A percentile compares a stretch with the other conserved stretches of the same genome.
Evolutionary conservation across 30 jellyfish, hydroid and myxozoan genomes (phyloP).

Genomic region (Hydra vulgaris): DNA sequence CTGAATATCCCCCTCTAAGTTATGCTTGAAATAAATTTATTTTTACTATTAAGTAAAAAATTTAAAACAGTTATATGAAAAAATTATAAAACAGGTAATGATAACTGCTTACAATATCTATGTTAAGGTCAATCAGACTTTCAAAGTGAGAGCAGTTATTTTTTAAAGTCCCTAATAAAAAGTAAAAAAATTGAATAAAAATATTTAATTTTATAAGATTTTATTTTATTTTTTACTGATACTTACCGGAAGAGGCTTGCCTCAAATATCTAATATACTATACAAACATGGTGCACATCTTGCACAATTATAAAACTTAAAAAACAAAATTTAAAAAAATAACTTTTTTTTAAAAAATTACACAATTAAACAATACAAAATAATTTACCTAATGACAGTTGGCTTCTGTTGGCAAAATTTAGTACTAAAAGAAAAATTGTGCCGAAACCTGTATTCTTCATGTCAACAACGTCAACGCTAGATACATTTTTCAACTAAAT

Average conservation of each 20-base stretch:
- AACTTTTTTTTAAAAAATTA: no score
- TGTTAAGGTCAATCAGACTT: background rate
- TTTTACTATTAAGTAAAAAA: no score
- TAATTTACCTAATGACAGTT: background rate
- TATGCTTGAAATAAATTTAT: background rate
- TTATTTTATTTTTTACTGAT: no score
- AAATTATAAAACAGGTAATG: no score
- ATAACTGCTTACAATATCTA: background rate
- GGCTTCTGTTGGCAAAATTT: background rate
- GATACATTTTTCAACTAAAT: background rate
- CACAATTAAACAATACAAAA: no score
- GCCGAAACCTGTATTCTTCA: conserved; percentile 28
- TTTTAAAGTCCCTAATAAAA: background rate
- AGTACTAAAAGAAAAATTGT: conserved; percentile 9
- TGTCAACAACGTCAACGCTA: conserved; percentile 8
- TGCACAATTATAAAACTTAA: no score
- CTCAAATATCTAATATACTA: no score
- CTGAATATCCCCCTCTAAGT: background rate
- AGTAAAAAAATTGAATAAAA: background rate
- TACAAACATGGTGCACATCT: no score
- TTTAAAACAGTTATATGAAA: no score
- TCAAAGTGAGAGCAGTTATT: background rate
- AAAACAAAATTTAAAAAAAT: no score
- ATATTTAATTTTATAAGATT: background rate
- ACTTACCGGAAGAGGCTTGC: no score